Conservation (phyloP, 2,888 invertebrate species). For the Folsomia manolachei region DNA sequence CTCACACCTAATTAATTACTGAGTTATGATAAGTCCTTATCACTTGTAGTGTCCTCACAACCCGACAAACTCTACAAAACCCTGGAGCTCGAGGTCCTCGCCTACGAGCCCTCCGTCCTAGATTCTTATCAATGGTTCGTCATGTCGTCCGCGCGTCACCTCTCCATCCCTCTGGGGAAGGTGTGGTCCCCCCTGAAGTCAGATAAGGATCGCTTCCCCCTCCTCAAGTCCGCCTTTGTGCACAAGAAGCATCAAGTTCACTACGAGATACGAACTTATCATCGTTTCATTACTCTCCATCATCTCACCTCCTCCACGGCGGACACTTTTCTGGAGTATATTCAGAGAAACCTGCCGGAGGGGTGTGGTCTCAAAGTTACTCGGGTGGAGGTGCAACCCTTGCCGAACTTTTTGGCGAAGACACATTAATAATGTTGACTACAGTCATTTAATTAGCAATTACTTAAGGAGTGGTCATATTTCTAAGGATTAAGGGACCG, state of each 20-base stretch:
- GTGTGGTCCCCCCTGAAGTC: conserved; percentile 59
- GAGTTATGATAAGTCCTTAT: not conserved
- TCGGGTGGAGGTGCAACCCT: conserved; percentile 59
- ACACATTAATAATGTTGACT: too few relatives aligned
- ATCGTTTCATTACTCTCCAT: conserved; percentile 75
- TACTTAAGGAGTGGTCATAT: too few relatives aligned
- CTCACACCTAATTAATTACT: not conserved
- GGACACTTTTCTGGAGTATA: conserved; percentile 91
- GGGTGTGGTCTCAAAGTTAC: conserved; percentile 91
- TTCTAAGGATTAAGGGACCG: too few relatives aligned
- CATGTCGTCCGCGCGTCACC: conserved; percentile 72
- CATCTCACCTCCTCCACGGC: conserved; percentile 91
- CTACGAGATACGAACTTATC: conserved; percentile 93
- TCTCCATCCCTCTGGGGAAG: conserved; percentile 72
- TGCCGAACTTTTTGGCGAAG: conserved; percentile 41
- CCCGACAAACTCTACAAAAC: conserved; percentile 76
- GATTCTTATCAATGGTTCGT: conserved; percentile 85
- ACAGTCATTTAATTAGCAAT: too few relatives aligned
- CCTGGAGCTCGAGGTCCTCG: conserved; percentile 79
- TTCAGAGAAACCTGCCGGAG: conserved; percentile 94
- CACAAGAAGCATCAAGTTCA: conserved; percentile 92
- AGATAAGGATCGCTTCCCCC: conserved; percentile 70
- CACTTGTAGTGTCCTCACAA: too few relatives aligned
- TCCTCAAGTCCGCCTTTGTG: conserved; percentile 83
- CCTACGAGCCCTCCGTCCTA: conserved; percentile 82